phyloP scores from a whole-genome alignment of 2,888 invertebrate species.

The Troglohyphantes excavatus region DNA sequence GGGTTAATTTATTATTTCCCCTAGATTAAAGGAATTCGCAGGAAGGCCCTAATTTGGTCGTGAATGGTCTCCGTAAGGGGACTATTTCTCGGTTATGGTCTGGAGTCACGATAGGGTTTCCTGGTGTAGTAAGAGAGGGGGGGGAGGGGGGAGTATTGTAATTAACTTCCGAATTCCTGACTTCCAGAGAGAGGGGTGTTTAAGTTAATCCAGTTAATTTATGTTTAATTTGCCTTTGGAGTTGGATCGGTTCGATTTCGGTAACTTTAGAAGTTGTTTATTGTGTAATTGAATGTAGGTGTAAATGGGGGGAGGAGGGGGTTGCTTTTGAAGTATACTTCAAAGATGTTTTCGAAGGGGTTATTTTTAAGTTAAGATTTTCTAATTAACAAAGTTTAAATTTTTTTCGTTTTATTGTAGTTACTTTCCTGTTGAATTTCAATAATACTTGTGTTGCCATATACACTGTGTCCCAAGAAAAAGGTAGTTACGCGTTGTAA shows the following conservation, averaged over 20 bases:
- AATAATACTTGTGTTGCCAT: too few species aligned
- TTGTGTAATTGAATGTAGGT: background rate
- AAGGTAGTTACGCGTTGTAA: too few species aligned
- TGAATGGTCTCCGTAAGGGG: background rate
- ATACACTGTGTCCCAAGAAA: too few species aligned
- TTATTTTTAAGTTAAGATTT: too few species aligned
- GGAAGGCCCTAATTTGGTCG: background rate
- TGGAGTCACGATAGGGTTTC: background rate
- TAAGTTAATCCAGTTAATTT: background rate
- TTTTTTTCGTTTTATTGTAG: too few species aligned
- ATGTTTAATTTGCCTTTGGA: background rate
- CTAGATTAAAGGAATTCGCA: background rate
- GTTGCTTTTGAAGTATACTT: too few species aligned
- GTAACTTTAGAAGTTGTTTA: background rate
- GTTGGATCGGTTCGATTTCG: background rate
- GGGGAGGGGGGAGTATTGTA: background rate
- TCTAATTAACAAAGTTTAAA: too few species aligned
- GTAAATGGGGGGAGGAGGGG: too few species aligned
- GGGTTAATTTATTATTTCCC: background rate
- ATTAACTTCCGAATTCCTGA: background rate
- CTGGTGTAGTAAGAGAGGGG: background rate
- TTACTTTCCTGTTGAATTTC: too few species aligned
- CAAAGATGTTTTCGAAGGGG: too few species aligned
- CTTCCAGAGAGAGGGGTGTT: background rate
- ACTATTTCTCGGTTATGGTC: background rate